Percentiles rank a stretch among this genome's conserved stretches.
phyloP scores from a whole-genome alignment of 2,888 invertebrate species.

The Drosophila demipolita region DNA sequence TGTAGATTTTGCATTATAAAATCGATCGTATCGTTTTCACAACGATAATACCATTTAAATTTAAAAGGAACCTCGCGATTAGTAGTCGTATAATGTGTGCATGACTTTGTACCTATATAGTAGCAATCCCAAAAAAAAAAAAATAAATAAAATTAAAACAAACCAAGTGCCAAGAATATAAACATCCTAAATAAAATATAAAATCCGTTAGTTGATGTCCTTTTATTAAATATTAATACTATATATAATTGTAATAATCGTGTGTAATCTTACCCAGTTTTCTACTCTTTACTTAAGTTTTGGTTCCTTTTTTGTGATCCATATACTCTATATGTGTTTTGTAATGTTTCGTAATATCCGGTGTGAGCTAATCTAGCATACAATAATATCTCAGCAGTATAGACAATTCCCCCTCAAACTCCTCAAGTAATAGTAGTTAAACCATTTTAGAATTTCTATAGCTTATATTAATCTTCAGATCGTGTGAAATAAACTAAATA shows the following conservation, averaged over 20 bases:
- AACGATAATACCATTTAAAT: conserved; percentile 14
- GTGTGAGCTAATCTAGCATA: conserved; percentile 38
- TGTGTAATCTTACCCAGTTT: conserved; percentile 40
- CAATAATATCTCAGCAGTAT: conserved; percentile 20
- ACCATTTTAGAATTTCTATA: conserved; percentile 36
- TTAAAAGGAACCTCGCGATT: conserved; percentile 33
- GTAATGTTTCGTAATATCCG: conserved; percentile 40
- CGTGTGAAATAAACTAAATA: conserved; percentile 40
- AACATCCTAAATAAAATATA: conserved; percentile 31
- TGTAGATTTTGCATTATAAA: conserved; percentile 51
- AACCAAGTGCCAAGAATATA: conserved; percentile 45
- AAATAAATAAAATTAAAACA: conserved; percentile 4
- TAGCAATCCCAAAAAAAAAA: conserved; percentile 11
- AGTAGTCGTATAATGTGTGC: conserved; percentile 57
- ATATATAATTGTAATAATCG: conserved; percentile 23
- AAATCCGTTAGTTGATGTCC: conserved; percentile 43
- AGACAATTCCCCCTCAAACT: conserved; percentile 12
- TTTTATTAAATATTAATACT: conserved; percentile 35
- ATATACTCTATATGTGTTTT: conserved; percentile 28
- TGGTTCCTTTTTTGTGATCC: conserved; percentile 31
- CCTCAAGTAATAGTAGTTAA: conserved; percentile 38
- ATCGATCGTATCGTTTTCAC: conserved; percentile 9
- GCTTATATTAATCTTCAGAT: conserved; percentile 44
- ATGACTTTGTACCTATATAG: conserved; percentile 52
- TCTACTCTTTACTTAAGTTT: conserved; percentile 19